Evolutionary conservation across 2,113 vertebrate species (phyloP).

Genomic region (Nothoprocta perdicaria): DNA sequence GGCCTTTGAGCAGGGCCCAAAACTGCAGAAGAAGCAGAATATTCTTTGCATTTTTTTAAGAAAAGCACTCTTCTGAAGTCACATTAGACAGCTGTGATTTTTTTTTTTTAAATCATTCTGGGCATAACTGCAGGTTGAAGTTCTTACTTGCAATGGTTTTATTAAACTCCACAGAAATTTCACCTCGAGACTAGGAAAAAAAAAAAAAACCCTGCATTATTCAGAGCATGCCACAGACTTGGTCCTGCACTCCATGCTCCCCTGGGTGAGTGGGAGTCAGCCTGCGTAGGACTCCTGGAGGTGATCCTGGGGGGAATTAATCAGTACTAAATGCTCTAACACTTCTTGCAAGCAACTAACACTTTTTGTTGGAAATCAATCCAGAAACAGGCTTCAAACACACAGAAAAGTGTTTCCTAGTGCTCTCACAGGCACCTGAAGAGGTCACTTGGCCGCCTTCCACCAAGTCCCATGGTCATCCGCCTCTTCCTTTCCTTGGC

Average conservation of each 20-base stretch:
- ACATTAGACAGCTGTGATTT: background rate
- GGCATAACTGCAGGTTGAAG: background rate
- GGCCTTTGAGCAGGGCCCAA: constrained; percentile 24
- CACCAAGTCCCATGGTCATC: background rate
- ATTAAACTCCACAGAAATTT: background rate
- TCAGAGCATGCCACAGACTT: background rate
- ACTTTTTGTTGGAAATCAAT: background rate
- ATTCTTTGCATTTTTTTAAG: background rate
- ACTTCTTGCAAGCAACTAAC: background rate
- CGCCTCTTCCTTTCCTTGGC: background rate
- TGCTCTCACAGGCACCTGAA: background rate
- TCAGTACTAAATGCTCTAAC: background rate
- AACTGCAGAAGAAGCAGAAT: background rate
- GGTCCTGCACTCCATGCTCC: background rate
- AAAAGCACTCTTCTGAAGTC: background rate
- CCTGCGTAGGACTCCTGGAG: background rate
- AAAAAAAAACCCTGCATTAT: background rate
- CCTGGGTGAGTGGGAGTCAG: background rate
- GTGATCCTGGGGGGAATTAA: background rate
- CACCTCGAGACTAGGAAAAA: background rate
- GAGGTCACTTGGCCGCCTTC: background rate
- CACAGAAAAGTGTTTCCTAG: background rate
- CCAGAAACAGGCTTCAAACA: background rate
- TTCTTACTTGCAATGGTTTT: background rate
- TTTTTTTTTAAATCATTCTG: background rate